phyloP scores from a whole-genome alignment of 2,113 vertebrate genomes.

The Amphilophus citrinellus region DNA sequence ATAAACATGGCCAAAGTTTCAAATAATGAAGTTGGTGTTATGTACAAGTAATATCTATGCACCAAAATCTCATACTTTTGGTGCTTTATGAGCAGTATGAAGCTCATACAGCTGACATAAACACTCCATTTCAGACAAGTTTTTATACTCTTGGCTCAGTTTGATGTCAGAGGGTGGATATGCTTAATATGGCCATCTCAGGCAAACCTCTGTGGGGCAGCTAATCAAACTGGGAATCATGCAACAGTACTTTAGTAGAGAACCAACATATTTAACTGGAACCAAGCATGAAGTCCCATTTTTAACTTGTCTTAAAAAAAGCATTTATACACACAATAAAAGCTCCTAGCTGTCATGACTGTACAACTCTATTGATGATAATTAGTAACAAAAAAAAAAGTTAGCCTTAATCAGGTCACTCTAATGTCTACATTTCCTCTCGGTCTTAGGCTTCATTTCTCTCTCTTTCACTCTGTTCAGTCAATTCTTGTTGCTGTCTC shows the following conservation, averaged over 20 bases:
- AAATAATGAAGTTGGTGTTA: neutral
- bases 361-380: neutral
- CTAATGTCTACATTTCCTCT: constrained; percentile 41
- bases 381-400: neutral
- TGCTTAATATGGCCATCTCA: neutral
- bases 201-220: neutral
- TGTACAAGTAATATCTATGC: neutral
- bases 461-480: constrained; percentile 19
- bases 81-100: no score
- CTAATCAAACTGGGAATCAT: neutral
- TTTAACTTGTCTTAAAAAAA: neutral
- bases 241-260: neutral
- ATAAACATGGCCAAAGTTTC: no score
- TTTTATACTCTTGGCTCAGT: neutral
- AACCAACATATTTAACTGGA: neutral
- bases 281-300: neutral
- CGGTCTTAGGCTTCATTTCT: constrained; percentile 46
- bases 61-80: neutral
- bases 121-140: neutral
- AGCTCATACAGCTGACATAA: neutral
- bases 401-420: constrained; percentile 23
- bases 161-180: no score
- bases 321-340: neutral
- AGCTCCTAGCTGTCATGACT: neutral
- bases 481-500: constrained; percentile 46